A percentile compares a stretch with the other conserved stretches of the same genome.
Evolutionary conservation across 2,797 vertebrate species (phyloP).

Genomic region (Sebastes minor): DNA sequence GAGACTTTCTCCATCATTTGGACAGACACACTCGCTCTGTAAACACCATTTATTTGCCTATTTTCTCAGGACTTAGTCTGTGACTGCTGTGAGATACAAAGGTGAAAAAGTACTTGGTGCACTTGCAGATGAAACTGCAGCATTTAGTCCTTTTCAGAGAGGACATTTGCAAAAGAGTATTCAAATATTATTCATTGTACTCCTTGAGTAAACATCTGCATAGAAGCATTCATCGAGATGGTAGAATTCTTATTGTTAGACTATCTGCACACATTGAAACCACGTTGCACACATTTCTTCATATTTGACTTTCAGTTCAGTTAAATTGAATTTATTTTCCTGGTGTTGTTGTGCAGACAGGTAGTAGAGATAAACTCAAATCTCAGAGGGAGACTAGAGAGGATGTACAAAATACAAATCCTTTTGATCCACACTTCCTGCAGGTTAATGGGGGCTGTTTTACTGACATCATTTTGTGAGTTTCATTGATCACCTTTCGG

Average conservation of each 20-base stretch:
- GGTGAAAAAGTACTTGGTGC: background rate
- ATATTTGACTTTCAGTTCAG: background rate
- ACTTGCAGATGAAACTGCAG: background rate
- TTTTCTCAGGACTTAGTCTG: background rate
- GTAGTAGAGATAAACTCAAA: background rate
- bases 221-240: background rate
- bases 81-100: background rate
- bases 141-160: background rate
- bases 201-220: background rate
- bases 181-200: background rate
- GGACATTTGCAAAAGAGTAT: background rate
- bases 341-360: background rate
- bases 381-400: background rate
- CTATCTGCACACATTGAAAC: background rate
- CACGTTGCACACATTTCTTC: background rate
- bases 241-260: background rate
- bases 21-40: background rate
- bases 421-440: background rate
- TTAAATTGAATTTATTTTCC: background rate
- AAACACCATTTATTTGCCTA: slow-evolving; percentile 2
- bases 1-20: slow-evolving; percentile 2
- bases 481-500: background rate
- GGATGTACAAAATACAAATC: background rate
- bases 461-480: background rate
- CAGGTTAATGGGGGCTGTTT: background rate